These are phyloP conservation scores for Trachelus tabidus DNA, from an alignment of 2,888 invertebrate species.

Conservation along the genomic window DNA sequence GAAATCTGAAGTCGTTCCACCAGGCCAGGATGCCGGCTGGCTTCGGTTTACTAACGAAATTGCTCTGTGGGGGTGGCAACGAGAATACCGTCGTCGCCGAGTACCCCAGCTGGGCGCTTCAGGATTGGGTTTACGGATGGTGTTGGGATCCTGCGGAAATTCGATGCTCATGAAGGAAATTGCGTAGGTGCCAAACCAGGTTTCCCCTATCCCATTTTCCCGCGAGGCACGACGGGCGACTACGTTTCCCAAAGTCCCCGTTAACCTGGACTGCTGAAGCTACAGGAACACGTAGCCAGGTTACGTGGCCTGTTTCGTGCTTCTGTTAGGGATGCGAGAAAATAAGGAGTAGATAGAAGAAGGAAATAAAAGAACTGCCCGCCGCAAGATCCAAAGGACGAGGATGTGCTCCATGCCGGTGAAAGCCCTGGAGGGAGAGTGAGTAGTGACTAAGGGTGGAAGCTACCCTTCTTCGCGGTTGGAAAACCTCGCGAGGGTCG, in stretches of 20 bases:
- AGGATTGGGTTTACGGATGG: conserved; percentile 39
- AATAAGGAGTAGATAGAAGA: not conserved
- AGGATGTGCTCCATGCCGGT: no score
- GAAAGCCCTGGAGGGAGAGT: not conserved
- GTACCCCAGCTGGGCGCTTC: conserved; percentile 16
- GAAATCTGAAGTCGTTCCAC: conserved; percentile 4
- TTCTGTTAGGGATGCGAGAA: not conserved
- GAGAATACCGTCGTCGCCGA: conserved; percentile 11
- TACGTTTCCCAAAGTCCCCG: not conserved
- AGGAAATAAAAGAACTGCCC: not conserved
- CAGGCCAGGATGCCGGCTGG: conserved; percentile 12
- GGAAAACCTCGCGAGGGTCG: not conserved
- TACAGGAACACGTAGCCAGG: not conserved
- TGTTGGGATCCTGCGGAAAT: conserved; percentile 45
- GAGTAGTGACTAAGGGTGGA: no score
- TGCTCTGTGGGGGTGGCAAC: conserved; percentile 32
- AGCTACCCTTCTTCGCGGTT: no score
- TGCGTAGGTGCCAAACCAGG: conserved; percentile 52
- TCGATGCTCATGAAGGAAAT: conserved; percentile 56
- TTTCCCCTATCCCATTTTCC: conserved; percentile 34
- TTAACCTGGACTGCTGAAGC: not conserved
- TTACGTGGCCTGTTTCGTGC: not conserved
- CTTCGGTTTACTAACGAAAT: conserved; percentile 38
- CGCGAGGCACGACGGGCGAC: not conserved
- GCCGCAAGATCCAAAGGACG: no score